Evolutionary conservation across 2,888 invertebrate species (phyloP).

Genomic region (Drosophila parthenogenetica): DNA sequence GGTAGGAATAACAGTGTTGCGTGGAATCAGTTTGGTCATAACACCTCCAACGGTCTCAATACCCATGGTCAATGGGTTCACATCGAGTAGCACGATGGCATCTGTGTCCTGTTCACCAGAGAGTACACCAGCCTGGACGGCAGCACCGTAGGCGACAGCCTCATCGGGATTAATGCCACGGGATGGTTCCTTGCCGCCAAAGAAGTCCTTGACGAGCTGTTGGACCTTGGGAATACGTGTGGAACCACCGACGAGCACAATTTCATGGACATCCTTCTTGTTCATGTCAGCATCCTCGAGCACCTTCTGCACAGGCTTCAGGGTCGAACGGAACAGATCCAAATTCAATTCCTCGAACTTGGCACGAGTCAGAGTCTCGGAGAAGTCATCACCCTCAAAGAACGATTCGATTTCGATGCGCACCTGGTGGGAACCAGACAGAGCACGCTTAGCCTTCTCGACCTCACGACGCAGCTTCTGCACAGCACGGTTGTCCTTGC

Average conservation of each 20-base stretch:
- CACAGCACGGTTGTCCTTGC: constrained; percentile 96
- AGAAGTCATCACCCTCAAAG: constrained; percentile 99
- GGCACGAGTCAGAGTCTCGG: constrained; percentile 98
- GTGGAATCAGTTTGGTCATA: constrained; percentile 99
- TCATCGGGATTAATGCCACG: constrained; percentile 99
- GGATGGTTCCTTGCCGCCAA: constrained; percentile 98
- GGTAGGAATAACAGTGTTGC: constrained; percentile 99
- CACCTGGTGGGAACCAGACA: constrained; percentile 96
- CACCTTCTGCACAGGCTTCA: constrained; percentile 98
- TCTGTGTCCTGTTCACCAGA: constrained; percentile 98
- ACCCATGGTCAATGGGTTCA: constrained; percentile 99
- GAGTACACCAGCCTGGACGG: constrained; percentile 99
- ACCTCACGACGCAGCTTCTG: constrained; percentile 98
- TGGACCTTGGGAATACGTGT: constrained; percentile 99
- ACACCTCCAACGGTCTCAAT: constrained; percentile 99
- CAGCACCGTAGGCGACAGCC: constrained; percentile 99
- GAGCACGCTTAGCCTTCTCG: constrained; percentile 98
- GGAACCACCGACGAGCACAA: constrained; percentile 99
- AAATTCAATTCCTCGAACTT: constrained; percentile 99
- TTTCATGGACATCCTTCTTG: constrained; percentile 99
- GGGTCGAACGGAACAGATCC: constrained; percentile 95
- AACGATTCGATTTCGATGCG: constrained; percentile 99
- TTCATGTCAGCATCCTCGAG: constrained; percentile 99
- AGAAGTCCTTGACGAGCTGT: constrained; percentile 96
- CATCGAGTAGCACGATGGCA: constrained; percentile 98